phyloP scores from a whole-genome alignment of 2,797 vertebrate genomes.

The Sebastes diploproa region DNA sequence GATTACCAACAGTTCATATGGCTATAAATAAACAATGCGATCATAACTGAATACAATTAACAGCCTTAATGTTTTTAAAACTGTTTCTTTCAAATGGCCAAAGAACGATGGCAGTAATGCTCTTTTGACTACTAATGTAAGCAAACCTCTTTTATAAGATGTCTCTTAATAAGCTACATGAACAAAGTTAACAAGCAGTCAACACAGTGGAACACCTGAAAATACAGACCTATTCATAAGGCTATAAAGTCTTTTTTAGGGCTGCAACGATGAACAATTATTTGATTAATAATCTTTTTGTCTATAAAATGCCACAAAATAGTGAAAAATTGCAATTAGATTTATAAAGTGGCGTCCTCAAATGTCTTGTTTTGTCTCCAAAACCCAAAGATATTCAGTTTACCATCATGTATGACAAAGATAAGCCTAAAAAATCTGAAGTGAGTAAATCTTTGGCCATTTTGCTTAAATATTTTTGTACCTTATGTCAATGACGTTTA shows the following conservation, averaged over 20 bases:
- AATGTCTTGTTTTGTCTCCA: no score
- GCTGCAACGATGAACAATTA: no score
- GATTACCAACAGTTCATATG: background rate
- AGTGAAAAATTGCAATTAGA: no score
- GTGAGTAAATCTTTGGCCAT: no score
- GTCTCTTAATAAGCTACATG: background rate
- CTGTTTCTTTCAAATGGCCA: background rate
- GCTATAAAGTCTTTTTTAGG: no score
- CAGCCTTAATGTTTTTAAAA: background rate
- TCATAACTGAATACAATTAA: background rate
- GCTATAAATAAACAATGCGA: background rate
- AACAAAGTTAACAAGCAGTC: background rate
- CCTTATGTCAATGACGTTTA: background rate
- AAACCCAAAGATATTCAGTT: no score
- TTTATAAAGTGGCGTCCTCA: no score
- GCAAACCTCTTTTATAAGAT: background rate
- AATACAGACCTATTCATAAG: background rate
- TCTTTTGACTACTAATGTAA: background rate
- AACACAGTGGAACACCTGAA: background rate
- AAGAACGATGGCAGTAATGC: background rate
- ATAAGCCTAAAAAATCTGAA: background rate
- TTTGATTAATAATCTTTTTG: background rate
- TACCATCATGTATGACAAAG: background rate
- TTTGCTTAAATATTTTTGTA: no score
- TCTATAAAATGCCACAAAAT: background rate